phyloP scores from a whole-genome alignment of 1,140 invertebrate genomes.

The Tetragnatha versicolor region DNA sequence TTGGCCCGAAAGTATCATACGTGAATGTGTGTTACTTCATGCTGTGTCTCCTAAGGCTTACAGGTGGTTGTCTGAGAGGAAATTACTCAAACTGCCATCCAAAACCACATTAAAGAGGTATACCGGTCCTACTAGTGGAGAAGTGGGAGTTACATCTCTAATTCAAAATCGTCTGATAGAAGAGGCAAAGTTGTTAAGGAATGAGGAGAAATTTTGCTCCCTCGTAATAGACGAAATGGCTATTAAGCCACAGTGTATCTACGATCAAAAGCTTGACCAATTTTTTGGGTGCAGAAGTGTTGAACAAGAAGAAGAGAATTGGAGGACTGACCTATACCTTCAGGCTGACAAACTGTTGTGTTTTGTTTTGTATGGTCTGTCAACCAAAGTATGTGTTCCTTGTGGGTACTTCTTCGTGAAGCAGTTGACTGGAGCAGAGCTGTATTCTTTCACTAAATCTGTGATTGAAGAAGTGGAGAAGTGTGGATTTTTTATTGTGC shows the following conservation, averaged over 20 bases:
- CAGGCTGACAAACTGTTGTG: background rate
- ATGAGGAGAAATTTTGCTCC: no score
- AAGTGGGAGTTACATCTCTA: no score
- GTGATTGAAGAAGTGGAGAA: background rate
- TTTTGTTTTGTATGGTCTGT: background rate
- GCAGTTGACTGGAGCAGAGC: background rate
- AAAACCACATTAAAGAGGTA: background rate
- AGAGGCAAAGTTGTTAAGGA: no score
- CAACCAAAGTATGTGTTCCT: background rate
- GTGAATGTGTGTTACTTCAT: background rate
- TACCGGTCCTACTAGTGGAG: no score
- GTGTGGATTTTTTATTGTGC: background rate
- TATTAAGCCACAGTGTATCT: no score
- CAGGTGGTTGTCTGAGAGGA: background rate
- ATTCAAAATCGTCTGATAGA: no score
- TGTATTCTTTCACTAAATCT: background rate
- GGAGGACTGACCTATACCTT: no score
- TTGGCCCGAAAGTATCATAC: background rate
- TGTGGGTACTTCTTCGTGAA: background rate
- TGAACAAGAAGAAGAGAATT: no score
- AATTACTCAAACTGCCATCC: background rate
- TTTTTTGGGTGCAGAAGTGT: no score
- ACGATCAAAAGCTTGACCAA: no score
- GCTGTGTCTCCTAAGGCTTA: background rate
- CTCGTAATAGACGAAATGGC: no score